Conservation (phyloP, 2,113 vertebrate species). For the Zosterops lateralis region DNA sequence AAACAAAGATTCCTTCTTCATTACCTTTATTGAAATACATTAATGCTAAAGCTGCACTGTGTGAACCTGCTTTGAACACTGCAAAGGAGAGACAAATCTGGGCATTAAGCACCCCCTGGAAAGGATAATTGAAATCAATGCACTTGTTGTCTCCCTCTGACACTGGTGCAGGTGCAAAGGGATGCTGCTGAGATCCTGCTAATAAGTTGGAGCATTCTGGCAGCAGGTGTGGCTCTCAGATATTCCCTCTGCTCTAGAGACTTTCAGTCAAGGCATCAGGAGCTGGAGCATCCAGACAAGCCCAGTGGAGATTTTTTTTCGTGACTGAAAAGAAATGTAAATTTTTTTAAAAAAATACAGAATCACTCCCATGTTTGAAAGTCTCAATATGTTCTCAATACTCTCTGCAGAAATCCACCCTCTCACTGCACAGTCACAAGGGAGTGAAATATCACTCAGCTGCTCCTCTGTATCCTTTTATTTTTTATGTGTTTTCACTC, state of each 20-base stretch:
- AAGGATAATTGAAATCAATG: neutral
- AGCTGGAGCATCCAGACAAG: neutral
- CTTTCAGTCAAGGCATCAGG: neutral
- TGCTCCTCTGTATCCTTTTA: neutral
- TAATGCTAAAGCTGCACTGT: neutral
- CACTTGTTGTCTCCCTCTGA: neutral
- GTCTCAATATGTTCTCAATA: neutral
- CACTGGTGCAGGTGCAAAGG: neutral
- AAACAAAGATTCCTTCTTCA: conserved; percentile 13
- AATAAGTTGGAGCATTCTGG: neutral
- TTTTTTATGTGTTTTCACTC: neutral
- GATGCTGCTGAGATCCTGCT: neutral
- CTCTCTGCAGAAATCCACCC: neutral
- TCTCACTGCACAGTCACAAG: neutral
- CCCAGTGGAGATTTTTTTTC: neutral
- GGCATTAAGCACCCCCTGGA: neutral
- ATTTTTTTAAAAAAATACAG: neutral
- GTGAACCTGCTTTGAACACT: neutral
- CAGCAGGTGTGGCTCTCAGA: neutral
- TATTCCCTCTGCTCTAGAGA: neutral
- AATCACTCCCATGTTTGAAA: neutral
- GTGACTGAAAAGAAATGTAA: neutral
- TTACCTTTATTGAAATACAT: neutral
- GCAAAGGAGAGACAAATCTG: neutral
- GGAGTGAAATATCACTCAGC: neutral